These are phyloP conservation scores for Mesorhabditis belari DNA, from an alignment of 2,888 invertebrate species.

Conservation along the genomic window DNA sequence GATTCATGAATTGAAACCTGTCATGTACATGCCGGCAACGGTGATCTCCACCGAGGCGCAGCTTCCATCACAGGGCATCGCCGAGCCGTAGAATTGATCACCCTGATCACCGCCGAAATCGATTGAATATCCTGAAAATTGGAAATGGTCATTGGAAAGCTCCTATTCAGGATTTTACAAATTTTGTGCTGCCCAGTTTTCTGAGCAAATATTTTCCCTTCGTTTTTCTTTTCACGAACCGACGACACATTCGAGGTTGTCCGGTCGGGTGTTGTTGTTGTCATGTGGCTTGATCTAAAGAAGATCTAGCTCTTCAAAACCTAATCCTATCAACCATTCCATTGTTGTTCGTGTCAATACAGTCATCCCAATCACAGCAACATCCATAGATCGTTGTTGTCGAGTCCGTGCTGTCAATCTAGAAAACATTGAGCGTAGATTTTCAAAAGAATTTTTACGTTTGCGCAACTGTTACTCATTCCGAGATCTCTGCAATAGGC, in stretches of 20 bases:
- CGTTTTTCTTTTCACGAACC: too few relatives aligned
- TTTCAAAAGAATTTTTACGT: neutral
- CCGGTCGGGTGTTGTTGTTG: neutral
- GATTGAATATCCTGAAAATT: too few relatives aligned
- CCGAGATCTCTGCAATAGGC: neutral
- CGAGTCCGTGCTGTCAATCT: neutral
- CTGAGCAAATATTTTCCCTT: too few relatives aligned
- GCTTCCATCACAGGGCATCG: conserved; percentile 19
- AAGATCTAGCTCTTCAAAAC: neutral
- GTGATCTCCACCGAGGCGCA: conserved; percentile 17
- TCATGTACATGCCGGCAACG: conserved; percentile 10
- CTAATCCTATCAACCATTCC: neutral
- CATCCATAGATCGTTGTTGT: conserved; percentile 10
- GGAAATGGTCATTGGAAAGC: too few relatives aligned
- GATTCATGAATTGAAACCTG: too few relatives aligned
- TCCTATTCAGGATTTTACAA: too few relatives aligned
- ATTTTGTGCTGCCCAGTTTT: too few relatives aligned
- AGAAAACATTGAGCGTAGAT: neutral
- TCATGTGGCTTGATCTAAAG: neutral
- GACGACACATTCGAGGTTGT: too few relatives aligned
- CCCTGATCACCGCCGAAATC: too few relatives aligned
- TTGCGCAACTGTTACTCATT: neutral
- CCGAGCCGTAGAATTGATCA: neutral
- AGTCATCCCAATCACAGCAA: conserved; percentile 19
- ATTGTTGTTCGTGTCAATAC: conserved; percentile 10